These are phyloP conservation scores for Allobates femoralis DNA, from an alignment of 2,797 vertebrate genomes.

Conservation along the genomic window DNA sequence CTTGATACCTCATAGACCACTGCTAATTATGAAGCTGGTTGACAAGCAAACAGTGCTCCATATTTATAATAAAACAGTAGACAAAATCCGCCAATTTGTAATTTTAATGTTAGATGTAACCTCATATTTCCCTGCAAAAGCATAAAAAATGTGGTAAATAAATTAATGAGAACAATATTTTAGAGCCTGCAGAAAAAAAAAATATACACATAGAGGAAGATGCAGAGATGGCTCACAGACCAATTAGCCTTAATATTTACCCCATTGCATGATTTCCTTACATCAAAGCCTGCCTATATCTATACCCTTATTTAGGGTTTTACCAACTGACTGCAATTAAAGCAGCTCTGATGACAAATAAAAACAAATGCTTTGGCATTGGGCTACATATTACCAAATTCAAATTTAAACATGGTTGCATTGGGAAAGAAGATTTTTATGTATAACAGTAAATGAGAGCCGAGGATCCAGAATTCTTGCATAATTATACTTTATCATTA, in stretches of 20 bases:
- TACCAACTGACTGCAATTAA: constrained; percentile 63
- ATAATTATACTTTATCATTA: constrained; percentile 60
- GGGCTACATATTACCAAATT: constrained; percentile 58
- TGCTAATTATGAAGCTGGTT: constrained; percentile 67
- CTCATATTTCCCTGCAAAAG: constrained; percentile 65
- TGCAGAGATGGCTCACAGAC: constrained; percentile 60
- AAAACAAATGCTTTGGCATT: constrained; percentile 57
- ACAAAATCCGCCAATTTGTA: constrained; percentile 68
- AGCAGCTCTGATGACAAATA: constrained; percentile 62
- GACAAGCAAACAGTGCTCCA: constrained; percentile 67
- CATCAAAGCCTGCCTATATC: constrained; percentile 59
- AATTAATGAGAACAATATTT: constrained; percentile 65
- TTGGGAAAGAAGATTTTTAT: constrained; percentile 55
- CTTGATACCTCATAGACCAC: constrained; percentile 65
- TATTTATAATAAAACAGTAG: constrained; percentile 67
- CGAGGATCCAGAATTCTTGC: constrained; percentile 45
- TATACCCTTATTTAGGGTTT: constrained; percentile 60
- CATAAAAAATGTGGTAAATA: constrained; percentile 63
- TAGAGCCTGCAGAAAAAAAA: constrained; percentile 61
- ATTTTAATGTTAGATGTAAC: constrained; percentile 64
- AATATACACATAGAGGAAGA: constrained; percentile 38
- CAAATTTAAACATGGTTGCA: constrained; percentile 57
- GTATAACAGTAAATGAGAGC: constrained; percentile 55
- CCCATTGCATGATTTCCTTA: constrained; percentile 63
- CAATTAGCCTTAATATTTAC: constrained; percentile 64